Evolutionary conservation across 2,888 invertebrate genomes (phyloP).

Genomic region (Gordius sp.): DNA sequence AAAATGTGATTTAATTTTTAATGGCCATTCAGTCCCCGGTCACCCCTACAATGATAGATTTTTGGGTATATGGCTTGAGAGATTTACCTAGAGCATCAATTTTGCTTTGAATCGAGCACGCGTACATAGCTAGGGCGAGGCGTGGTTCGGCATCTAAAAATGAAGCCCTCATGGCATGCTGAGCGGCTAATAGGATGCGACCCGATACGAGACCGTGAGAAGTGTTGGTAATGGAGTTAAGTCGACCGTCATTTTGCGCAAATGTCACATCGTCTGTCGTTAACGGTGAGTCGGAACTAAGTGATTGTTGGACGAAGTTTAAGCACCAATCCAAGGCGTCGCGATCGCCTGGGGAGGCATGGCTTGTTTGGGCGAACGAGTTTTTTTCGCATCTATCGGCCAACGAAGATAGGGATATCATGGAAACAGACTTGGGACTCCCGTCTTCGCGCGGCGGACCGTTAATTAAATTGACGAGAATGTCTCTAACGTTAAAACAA

Average conservation of each 20-base stretch:
- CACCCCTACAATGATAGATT: no score
- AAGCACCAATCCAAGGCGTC: no score
- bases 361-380: no score
- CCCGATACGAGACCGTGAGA: constrained; percentile 32
- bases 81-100: constrained; percentile 63
- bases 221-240: constrained; percentile 58
- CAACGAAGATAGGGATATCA: no score
- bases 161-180: neutral
- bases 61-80: no score
- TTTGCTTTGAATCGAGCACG: constrained; percentile 51
- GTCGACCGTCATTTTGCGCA: constrained; percentile 59
- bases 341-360: no score
- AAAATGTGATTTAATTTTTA: no score
- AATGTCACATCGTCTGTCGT: constrained; percentile 60
- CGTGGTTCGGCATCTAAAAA: constrained; percentile 32
- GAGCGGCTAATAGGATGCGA: neutral
- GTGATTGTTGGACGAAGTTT: neutral
- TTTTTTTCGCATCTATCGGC: no score
- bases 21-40: no score
- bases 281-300: constrained; percentile 23
- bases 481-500: constrained; percentile 54
- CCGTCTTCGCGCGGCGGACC: no score
- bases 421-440: no score
- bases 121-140: constrained; percentile 78
- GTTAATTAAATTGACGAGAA: neutral